phyloP scores from a whole-genome alignment of 1,140 invertebrate genomes.

The Hesperophylax magnus region DNA sequence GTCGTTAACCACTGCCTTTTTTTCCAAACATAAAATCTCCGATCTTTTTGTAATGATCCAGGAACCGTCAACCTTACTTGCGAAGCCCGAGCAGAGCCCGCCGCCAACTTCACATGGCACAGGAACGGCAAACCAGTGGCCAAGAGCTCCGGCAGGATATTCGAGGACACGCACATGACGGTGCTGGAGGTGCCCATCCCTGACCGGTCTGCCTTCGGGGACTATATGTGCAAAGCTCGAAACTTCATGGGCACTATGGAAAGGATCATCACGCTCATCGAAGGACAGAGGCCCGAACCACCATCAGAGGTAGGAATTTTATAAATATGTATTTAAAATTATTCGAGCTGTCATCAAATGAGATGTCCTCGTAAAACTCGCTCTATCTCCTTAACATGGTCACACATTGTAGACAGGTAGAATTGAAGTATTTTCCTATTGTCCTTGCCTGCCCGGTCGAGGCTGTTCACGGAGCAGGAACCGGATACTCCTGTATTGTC shows the following conservation, averaged over 20 bases:
- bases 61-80: constrained; percentile 72
- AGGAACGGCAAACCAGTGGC: constrained; percentile 61
- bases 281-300: constrained; percentile 69
- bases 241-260: constrained; percentile 70
- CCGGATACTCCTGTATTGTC: too few relatives aligned
- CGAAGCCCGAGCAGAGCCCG: constrained; percentile 72
- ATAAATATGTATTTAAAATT: too few relatives aligned
- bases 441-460: too few relatives aligned
- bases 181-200: constrained; percentile 66
- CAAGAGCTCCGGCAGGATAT: constrained; percentile 61
- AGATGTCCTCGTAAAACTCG: too few relatives aligned
- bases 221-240: constrained; percentile 70
- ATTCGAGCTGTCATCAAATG: too few relatives aligned
- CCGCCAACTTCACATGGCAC: constrained; percentile 72
- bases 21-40: too few relatives aligned
- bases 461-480: too few relatives aligned
- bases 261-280: constrained; percentile 65
- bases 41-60: constrained; percentile 4
- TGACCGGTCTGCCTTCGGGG: constrained; percentile 67
- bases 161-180: constrained; percentile 62
- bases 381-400: too few relatives aligned
- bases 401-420: too few relatives aligned
- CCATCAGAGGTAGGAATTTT: constrained; percentile 59
- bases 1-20: too few relatives aligned
- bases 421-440: too few relatives aligned